Percentiles rank a stretch among this genome's conserved stretches.
Evolutionary conservation across 2,888 invertebrate species (phyloP).

Genomic region (Aleiodes leptofemur): DNA sequence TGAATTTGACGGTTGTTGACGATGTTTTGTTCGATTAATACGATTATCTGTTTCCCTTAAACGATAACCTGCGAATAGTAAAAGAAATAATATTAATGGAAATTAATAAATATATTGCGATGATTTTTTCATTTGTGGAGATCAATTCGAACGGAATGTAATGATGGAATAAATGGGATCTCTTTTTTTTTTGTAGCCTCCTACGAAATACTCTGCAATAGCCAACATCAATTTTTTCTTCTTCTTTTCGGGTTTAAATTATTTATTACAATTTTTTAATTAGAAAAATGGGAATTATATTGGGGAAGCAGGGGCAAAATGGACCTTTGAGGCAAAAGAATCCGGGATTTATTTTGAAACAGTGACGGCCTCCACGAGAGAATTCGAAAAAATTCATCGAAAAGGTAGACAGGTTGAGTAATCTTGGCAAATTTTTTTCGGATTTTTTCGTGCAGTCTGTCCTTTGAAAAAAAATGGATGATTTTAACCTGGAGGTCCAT

Average conservation of each 20-base stretch:
- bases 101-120: neutral
- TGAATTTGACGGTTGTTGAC: conserved; percentile 68
- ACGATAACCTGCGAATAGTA: conserved; percentile 83
- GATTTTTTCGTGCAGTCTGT: no score
- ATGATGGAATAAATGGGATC: neutral
- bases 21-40: conserved; percentile 88
- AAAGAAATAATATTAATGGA: neutral
- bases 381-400: no score
- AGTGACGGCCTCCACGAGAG: neutral
- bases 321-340: no score
- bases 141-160: no score
- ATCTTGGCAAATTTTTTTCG: no score
- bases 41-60: conserved; percentile 96
- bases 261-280: neutral
- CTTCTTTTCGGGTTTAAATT: conserved; percentile 22
- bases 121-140: neutral
- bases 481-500: no score
- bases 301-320: neutral
- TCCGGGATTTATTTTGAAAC: neutral
- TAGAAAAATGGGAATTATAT: neutral
- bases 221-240: neutral
- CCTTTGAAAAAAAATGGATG: no score
- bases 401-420: no score
- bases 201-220: no score
- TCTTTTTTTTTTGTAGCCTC: no score